Base-by-base conservation (phyloP, 2,888 invertebrate genomes). In the Brachypalpus laphriformis region DNA sequence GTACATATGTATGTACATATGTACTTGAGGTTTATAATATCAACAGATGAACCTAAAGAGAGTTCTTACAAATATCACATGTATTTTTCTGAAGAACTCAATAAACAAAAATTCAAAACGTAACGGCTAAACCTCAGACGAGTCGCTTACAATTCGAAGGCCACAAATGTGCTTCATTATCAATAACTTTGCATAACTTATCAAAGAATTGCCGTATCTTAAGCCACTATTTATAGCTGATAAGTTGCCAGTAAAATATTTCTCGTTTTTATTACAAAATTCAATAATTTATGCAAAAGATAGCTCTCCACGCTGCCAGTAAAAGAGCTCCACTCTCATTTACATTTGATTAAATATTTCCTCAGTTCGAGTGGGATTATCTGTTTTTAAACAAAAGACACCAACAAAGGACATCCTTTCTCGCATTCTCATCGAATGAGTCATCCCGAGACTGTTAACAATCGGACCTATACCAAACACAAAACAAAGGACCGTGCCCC, bases 331-430 rank as follows among this genome's bases (percentile, higher is more conserved):
- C 28, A 16, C 51, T 28, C 54, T 31, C 11, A 56, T 56, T 56
- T 56, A 11, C 31, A 56, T 56, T 31, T 56, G 31, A 16, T 56
- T 56, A 49, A 49, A 25, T 56, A 31, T 9, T 14, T 31, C 28
- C 4, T 56, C 18, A 9, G 18, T 1, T 18, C 18, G 16, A 9
- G 9, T 34, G 34, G n/a, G 16, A 54, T 28, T 6, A 28, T 16
- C 54, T 28, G 16, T 25, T 4, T 11, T 4, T 11, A 31, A 28
- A 31, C 40, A 31, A 22, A 31, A 16, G 7, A 42, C 7, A 54
- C n/a, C 18, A 70, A 83, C 78, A 83, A 83, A 83, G 66, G 80
- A 70, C 74, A 83, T 80, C 63, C 78, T 68, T 47, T 76, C 14
- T 11, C 14, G 40, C 72, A 59, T 42, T 40, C 45, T 6, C 37